Percentiles rank a stretch among this genome's conserved stretches.
These are phyloP conservation scores for Pollenia labialis DNA, from an alignment of 2,888 invertebrate species.

Conservation along the genomic window DNA sequence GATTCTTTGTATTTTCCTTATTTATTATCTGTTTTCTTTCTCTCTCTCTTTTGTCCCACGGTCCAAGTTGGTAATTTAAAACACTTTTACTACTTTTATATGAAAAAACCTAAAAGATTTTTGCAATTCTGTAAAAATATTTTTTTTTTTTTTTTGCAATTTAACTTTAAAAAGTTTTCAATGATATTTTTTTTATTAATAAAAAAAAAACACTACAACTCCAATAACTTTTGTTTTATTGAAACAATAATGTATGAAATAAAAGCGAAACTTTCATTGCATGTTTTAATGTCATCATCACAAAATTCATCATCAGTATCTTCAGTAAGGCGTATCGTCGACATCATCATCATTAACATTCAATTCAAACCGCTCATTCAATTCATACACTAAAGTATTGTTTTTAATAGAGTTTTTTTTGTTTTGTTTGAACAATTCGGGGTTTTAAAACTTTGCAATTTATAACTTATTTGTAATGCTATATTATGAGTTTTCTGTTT, in stretches of 20 bases:
- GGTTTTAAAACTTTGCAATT: conserved; percentile 32
- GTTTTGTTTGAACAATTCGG: conserved; percentile 37
- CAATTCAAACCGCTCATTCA: conserved; percentile 37
- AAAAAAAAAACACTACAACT: conserved; percentile 24
- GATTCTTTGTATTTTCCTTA: neutral
- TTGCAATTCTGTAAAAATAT: conserved; percentile 49
- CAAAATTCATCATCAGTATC: conserved; percentile 45
- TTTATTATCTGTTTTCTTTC: neutral
- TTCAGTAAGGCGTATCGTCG: conserved; percentile 57
- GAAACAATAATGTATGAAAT: conserved; percentile 30
- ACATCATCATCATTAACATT: conserved; percentile 43
- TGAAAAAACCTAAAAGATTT: conserved; percentile 14
- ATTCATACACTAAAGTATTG: conserved; percentile 47
- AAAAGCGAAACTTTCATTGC: conserved; percentile 61
- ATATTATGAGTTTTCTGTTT: conserved; percentile 26
- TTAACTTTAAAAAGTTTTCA: conserved; percentile 5
- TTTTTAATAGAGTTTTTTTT: conserved; percentile 25
- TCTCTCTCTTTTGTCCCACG: neutral
- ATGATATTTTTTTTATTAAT: conserved; percentile 9
- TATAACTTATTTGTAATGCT: conserved; percentile 37
- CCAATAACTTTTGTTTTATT: conserved; percentile 45
- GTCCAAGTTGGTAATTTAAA: neutral
- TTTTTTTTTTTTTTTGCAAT: conserved; percentile 8
- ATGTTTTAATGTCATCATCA: conserved; percentile 62
- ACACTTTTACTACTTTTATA: conserved; percentile 36